phyloP scores from a whole-genome alignment of 1,140 invertebrate genomes.

The Drosophila bifasciata region DNA sequence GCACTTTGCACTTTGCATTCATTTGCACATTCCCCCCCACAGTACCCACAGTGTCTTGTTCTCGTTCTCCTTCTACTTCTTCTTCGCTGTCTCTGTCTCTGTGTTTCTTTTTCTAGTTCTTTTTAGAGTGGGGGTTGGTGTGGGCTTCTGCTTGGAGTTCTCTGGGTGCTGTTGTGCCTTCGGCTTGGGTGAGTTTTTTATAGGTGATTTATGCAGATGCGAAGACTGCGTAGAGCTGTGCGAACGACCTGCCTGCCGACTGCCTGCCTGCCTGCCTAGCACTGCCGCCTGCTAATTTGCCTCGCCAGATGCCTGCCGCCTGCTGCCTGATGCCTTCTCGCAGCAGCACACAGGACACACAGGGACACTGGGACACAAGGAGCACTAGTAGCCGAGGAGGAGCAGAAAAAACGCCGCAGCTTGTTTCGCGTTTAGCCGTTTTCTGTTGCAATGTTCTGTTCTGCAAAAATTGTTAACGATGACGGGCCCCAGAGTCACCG shows the following conservation, averaged over 20 bases:
- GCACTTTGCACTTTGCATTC: slow-evolving; percentile 44
- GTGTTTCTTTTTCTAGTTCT: slow-evolving; percentile 31
- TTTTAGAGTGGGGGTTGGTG: slow-evolving; percentile 2
- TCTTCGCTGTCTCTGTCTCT: slow-evolving; percentile 21
- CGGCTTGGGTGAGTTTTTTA: slow-evolving; percentile 27
- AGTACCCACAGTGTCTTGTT: background rate
- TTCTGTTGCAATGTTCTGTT: slow-evolving; percentile 82
- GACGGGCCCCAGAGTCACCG: slow-evolving; percentile 64
- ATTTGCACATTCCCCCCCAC: slow-evolving; percentile 12
- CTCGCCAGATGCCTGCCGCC: slow-evolving; percentile 48
- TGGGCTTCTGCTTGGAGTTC: slow-evolving; percentile 33
- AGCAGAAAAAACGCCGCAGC: slow-evolving; percentile 83
- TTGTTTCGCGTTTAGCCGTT: slow-evolving; percentile 84
- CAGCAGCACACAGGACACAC: slow-evolving; percentile 41
- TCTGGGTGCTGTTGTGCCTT: slow-evolving; percentile 19
- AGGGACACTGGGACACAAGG: slow-evolving; percentile 28
- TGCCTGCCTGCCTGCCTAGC: slow-evolving; percentile 69
- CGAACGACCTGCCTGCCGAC: slow-evolving; percentile 69
- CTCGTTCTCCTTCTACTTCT: slow-evolving; percentile 18
- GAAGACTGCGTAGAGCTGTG: slow-evolving; percentile 49
- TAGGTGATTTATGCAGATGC: slow-evolving; percentile 77
- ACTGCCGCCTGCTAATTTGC: slow-evolving; percentile 67
- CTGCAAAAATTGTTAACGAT: slow-evolving; percentile 77
- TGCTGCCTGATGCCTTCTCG: slow-evolving; percentile 36
- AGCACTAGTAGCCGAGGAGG: slow-evolving; percentile 65